Percentiles rank a stretch among this genome's conserved stretches.
Conservation (phyloP, 1,140 invertebrate species). For the Epicauta chinensis region DNA sequence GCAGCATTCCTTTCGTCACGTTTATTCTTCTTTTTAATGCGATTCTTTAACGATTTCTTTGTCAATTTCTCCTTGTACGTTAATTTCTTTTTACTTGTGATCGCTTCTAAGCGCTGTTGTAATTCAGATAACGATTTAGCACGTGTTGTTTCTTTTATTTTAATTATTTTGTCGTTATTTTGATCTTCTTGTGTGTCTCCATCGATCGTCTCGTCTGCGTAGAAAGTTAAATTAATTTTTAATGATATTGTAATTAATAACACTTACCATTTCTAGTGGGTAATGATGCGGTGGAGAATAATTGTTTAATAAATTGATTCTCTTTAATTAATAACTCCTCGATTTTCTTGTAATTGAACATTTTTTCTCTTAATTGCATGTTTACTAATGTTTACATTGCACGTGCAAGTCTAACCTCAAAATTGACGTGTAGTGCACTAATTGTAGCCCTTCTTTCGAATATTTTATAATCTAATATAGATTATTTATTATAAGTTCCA, state of each 20-base stretch:
- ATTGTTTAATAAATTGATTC: background rate
- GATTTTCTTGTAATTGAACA: background rate
- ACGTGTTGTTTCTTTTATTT: constrained; percentile 32
- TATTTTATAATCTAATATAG: no score
- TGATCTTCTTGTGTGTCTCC: background rate
- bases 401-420: no score
- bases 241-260: background rate
- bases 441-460: no score
- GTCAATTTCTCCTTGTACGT: constrained; percentile 49
- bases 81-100: constrained; percentile 45
- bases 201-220: background rate
- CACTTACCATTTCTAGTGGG: background rate
- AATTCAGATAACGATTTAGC: constrained; percentile 47
- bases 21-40: constrained; percentile 48
- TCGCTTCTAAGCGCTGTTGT: constrained; percentile 42
- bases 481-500: no score
- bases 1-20: constrained; percentile 43
- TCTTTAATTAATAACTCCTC: background rate
- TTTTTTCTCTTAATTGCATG: no score
- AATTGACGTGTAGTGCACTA: no score
- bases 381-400: no score
- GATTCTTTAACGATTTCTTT: constrained; percentile 50
- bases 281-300: background rate
- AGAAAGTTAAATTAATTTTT: background rate
- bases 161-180: background rate